phyloP scores from a whole-genome alignment of 2,888 invertebrate species.

The Crossocerus cetratus region DNA sequence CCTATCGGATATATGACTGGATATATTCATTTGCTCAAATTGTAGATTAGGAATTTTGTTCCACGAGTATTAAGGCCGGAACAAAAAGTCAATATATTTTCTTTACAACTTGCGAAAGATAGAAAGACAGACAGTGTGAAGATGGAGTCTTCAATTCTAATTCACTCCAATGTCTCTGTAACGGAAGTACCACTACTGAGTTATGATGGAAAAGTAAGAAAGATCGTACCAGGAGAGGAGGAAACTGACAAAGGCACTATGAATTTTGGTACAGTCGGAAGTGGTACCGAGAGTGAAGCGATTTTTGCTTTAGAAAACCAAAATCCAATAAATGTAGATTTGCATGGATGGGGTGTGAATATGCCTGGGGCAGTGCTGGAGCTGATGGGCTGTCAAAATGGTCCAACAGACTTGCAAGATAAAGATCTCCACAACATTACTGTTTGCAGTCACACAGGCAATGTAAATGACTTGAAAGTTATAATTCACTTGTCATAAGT shows the following conservation, averaged over 20 bases:
- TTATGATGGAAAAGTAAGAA: conserved; percentile 84
- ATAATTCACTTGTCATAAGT: not conserved
- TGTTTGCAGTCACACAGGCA: conserved; percentile 72
- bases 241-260: conserved; percentile 76
- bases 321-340: conserved; percentile 85
- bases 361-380: conserved; percentile 80
- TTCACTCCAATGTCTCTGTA: conserved; percentile 87
- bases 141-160: conserved; percentile 81
- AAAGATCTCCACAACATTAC: conserved; percentile 72
- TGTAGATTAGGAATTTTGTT: conserved; percentile 81
- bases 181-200: conserved; percentile 84
- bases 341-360: conserved; percentile 81
- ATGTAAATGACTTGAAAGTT: conserved; percentile 62
- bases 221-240: conserved; percentile 71
- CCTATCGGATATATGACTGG: not conserved
- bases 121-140: conserved; percentile 78
- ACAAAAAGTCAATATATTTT: conserved; percentile 80
- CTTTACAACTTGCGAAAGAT: conserved; percentile 79
- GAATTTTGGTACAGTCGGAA: conserved; percentile 83
- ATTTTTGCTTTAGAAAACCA: conserved; percentile 85
- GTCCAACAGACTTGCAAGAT: conserved; percentile 73
- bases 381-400: conserved; percentile 81
- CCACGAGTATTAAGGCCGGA: conserved; percentile 81
- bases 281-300: conserved; percentile 83
- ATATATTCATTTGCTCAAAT: conserved; percentile 40